These are phyloP conservation scores for Phocides pigmalion DNA, from an alignment of 1,140 invertebrate genomes.

Conservation along the genomic window DNA sequence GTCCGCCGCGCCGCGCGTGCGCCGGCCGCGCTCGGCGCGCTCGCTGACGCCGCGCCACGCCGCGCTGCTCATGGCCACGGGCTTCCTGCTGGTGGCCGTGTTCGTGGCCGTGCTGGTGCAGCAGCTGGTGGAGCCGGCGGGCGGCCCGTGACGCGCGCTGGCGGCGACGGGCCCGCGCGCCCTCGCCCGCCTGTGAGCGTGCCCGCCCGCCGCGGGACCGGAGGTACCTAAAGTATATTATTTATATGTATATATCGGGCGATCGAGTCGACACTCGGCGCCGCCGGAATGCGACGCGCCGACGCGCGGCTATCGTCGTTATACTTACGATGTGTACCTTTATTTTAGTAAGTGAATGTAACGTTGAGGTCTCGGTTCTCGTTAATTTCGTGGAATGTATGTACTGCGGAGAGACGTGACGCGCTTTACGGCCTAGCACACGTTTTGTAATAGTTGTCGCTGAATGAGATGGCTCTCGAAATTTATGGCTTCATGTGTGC, in stretches of 20 bases:
- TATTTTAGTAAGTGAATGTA: constrained; percentile 25
- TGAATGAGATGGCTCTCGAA: constrained; percentile 28
- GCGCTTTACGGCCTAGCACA: constrained; percentile 40
- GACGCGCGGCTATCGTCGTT: constrained; percentile 30
- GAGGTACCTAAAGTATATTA: constrained; percentile 33
- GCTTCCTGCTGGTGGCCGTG: constrained; percentile 86
- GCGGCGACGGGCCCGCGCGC: constrained; percentile 86
- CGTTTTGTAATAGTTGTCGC: constrained; percentile 11
- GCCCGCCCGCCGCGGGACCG: constrained; percentile 70
- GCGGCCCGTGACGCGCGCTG: constrained; percentile 89
- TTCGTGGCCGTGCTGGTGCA: constrained; percentile 87
- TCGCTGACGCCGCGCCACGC: constrained; percentile 86
- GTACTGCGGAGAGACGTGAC: constrained; percentile 14
- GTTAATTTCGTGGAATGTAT: constrained; percentile 13
- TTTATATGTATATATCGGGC: constrained; percentile 47
- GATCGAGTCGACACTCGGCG: constrained; percentile 37
- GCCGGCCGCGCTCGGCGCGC: constrained; percentile 75
- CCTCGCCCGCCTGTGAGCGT: constrained; percentile 86
- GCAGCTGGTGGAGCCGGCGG: constrained; percentile 87
- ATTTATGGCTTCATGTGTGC: constrained; percentile 39
- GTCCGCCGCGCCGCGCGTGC: constrained; percentile 87
- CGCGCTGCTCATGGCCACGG: constrained; percentile 86
- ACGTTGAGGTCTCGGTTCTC: background rate
- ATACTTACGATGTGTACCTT: constrained; percentile 28
- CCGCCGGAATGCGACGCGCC: constrained; percentile 37